Evolutionary conservation across 2,113 vertebrate genomes (phyloP).

Genomic region (Ceyx cyanopectus): DNA sequence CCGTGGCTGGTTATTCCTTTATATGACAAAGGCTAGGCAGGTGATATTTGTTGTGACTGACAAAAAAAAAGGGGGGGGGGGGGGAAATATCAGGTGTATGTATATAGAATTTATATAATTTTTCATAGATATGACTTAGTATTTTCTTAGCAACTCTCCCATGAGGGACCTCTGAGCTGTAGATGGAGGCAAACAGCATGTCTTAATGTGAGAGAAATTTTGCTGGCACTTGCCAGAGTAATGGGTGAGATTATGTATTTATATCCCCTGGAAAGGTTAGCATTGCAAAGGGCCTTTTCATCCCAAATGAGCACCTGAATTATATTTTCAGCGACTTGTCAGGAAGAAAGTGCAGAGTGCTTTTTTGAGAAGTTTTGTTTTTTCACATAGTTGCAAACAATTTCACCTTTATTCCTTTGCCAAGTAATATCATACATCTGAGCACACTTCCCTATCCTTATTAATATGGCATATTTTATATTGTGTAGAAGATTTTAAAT

Average conservation of each 20-base stretch:
- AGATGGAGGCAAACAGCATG: conserved; percentile 8
- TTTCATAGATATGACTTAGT: not conserved
- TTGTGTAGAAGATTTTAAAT: not conserved
- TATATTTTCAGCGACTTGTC: conserved; percentile 2
- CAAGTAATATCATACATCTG: not conserved
- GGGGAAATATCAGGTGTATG: not conserved
- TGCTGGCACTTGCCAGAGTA: not conserved
- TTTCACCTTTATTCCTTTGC: not conserved
- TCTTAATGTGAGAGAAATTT: conserved; percentile 29
- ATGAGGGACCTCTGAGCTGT: conserved; percentile 10
- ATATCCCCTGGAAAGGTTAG: not conserved
- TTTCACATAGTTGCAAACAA: not conserved
- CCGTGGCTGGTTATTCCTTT: not conserved
- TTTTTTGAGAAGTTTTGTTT: not conserved
- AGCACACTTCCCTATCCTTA: not conserved
- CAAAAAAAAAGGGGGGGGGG: not conserved
- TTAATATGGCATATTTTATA: not conserved
- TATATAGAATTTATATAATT: not conserved
- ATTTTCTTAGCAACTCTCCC: conserved; percentile 6
- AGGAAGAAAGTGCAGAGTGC: not conserved
- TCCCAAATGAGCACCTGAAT: not conserved
- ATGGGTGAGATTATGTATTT: not conserved
- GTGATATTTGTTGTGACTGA: not conserved
- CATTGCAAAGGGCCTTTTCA: not conserved
- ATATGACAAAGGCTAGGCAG: not conserved